A percentile compares a stretch with the other conserved stretches of the same genome.
phyloP scores from a whole-genome alignment of 2,888 invertebrate species.

The Lypha dubia region DNA sequence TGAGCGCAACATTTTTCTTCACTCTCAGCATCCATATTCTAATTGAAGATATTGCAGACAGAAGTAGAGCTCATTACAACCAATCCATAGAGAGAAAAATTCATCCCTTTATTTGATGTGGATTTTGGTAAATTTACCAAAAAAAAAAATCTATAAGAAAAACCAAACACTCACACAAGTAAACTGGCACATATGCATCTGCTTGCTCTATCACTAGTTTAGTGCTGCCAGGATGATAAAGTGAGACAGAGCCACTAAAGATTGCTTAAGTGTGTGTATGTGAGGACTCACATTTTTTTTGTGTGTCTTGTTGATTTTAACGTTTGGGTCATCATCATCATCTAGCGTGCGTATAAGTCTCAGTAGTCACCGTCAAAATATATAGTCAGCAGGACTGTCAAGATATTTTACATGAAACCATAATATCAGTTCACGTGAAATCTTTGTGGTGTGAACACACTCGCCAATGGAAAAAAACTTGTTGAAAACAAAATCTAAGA shows the following conservation, averaged over 20 bases:
- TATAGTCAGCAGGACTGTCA: constrained; percentile 76
- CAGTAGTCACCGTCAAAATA: constrained; percentile 71
- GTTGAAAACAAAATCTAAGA: constrained; percentile 48
- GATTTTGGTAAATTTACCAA: constrained; percentile 20
- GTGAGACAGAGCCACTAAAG: constrained; percentile 55
- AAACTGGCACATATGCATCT: constrained; percentile 26
- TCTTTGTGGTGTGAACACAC: constrained; percentile 83
- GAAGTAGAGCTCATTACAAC: constrained; percentile 62
- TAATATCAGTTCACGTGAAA: constrained; percentile 82
- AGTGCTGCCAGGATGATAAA: constrained; percentile 33
- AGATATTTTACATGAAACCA: constrained; percentile 76
- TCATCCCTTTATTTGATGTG: constrained; percentile 67
- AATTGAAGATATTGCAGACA: constrained; percentile 42
- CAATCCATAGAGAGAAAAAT: constrained; percentile 63
- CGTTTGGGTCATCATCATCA: constrained; percentile 72
- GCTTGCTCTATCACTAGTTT: constrained; percentile 14
- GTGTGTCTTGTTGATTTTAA: constrained; percentile 46
- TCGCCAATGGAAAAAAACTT: constrained; percentile 64
- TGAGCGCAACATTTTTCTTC: constrained; percentile 46
- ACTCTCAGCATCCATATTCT: constrained; percentile 61
- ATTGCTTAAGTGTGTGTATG: constrained; percentile 30
- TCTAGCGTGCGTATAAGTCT: constrained; percentile 64
- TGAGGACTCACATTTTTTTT: constrained; percentile 74
- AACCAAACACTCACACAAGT: constrained; percentile 10
- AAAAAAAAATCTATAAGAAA: background rate